These are phyloP conservation scores for Galagoides demidoff DNA, from an alignment of 2,797 vertebrate genomes.

Conservation along the genomic window DNA sequence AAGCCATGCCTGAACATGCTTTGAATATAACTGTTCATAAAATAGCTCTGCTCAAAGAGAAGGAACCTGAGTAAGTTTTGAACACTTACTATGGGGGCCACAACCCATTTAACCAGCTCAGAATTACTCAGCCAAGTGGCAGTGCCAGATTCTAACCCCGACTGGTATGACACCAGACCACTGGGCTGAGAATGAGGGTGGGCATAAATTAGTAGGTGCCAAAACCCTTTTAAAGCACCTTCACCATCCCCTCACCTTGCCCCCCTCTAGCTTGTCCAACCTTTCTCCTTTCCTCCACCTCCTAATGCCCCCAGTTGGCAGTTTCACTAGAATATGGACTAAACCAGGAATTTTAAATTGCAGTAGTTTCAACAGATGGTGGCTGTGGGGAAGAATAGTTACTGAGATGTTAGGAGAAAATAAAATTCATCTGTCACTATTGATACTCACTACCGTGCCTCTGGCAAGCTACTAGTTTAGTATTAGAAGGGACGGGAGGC, in stretches of 20 bases:
- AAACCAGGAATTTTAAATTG: background rate
- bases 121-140: background rate
- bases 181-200: background rate
- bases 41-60: background rate
- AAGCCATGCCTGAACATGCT: background rate
- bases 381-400: background rate
- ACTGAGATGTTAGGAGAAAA: background rate
- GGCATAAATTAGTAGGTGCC: background rate
- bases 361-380: background rate
- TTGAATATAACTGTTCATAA: background rate
- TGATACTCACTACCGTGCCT: background rate
- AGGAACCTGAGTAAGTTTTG: background rate
- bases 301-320: fast-evolving
- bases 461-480: background rate
- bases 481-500: background rate
- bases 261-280: background rate
- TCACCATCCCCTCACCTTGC: background rate
- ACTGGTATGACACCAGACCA: background rate
- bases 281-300: too few species aligned
- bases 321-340: background rate
- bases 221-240: background rate
- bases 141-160: background rate
- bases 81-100: too few species aligned
- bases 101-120: background rate
- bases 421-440: background rate